phyloP scores from a whole-genome alignment of 2,797 vertebrate species.

The Microcaecilia unicolor region DNA sequence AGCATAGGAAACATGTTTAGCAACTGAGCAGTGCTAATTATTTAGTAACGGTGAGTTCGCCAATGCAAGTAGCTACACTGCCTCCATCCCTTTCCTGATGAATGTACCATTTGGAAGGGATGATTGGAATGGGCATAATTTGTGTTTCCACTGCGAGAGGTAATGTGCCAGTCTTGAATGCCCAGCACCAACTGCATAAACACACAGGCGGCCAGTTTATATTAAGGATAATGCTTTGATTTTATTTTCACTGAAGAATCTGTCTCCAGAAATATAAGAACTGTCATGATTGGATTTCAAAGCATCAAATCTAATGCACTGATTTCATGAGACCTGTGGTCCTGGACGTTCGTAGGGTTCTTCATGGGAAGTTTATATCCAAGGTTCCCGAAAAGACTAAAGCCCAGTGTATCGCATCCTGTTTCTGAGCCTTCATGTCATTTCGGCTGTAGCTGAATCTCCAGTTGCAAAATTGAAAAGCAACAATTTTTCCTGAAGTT shows the following conservation, averaged over 20 bases:
- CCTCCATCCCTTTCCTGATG: conserved; percentile 37
- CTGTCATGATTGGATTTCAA: conserved; percentile 27
- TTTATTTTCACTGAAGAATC: conserved; percentile 25
- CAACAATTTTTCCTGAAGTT: conserved; percentile 28
- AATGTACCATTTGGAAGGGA: conserved; percentile 31
- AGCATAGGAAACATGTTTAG: conserved; percentile 14
- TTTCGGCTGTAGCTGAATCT: conserved; percentile 29
- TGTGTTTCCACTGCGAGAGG: conserved; percentile 37
- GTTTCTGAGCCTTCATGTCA: too few species aligned
- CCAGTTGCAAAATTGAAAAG: conserved; percentile 26
- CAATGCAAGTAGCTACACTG: conserved; percentile 26
- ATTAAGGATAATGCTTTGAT: conserved; percentile 25
- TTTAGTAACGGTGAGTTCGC: conserved; percentile 10
- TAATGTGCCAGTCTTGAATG: conserved; percentile 25
- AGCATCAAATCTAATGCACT: conserved; percentile 18
- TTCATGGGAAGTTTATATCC: too few species aligned
- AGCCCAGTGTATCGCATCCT: conserved; percentile 11
- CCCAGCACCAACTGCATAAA: conserved; percentile 35
- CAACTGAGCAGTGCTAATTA: conserved; percentile 19
- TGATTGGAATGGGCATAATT: conserved; percentile 25
- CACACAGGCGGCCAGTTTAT: conserved; percentile 28
- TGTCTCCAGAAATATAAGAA: conserved; percentile 3
- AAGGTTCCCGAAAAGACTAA: conserved; percentile 21
- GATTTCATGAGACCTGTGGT: conserved; percentile 18
- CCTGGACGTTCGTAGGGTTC: conserved; percentile 36